Evolutionary conservation across 2,888 invertebrate species (phyloP).

Genomic region (Thumatha senex): DNA sequence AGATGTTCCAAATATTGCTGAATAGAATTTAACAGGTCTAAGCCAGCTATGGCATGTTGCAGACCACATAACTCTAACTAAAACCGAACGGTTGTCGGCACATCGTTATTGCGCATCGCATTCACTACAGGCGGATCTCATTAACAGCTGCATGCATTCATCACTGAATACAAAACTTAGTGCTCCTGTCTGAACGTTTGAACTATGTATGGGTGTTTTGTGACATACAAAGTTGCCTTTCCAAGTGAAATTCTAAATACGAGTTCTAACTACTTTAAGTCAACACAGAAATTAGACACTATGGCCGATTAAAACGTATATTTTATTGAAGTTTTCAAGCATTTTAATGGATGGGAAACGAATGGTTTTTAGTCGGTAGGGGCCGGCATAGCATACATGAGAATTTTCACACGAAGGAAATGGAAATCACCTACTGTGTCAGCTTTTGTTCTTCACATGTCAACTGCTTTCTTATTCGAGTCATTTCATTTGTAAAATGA

Average conservation of each 20-base stretch:
- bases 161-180: slow-evolving; percentile 7
- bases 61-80: background rate
- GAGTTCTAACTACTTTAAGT: background rate
- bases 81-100: slow-evolving; percentile 2
- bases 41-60: background rate
- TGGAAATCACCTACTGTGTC: no score
- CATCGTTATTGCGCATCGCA: slow-evolving; percentile 24
- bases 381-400: no score
- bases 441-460: no score
- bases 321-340: no score
- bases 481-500: no score
- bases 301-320: no score
- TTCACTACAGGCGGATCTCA: slow-evolving; percentile 30
- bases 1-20: no score
- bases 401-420: no score
- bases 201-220: slow-evolving; percentile 1
- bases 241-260: background rate
- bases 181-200: slow-evolving; percentile 1
- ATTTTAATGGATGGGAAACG: no score
- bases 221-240: background rate
- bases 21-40: background rate
- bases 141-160: slow-evolving; percentile 27
- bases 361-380: no score
- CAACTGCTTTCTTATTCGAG: no score
- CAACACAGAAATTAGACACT: background rate